These are phyloP conservation scores for Cassiopea andromeda DNA, from an alignment of 30 jellyfish, hydroid and myxozoan species.

Conservation along the genomic window DNA sequence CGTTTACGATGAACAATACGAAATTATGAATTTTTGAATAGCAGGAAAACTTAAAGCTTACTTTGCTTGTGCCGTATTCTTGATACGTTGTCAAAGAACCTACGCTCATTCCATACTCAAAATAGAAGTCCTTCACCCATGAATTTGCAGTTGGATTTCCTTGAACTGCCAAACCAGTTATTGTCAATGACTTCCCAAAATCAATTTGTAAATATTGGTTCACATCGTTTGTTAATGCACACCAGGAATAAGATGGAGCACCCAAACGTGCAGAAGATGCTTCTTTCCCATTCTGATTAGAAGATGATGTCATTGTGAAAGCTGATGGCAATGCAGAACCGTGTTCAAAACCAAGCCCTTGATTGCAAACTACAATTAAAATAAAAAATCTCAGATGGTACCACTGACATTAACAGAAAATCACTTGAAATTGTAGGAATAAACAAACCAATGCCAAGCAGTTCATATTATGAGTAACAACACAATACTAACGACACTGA, in stretches of 20 bases:
- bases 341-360: slow-evolving; percentile 59
- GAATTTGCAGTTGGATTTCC: slow-evolving; percentile 45
- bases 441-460: too few species aligned
- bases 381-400: neutral
- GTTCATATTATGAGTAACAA: too few species aligned
- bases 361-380: slow-evolving; percentile 22
- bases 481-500: too few species aligned
- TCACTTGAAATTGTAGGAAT: too few species aligned
- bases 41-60: neutral
- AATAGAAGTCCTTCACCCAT: slow-evolving; percentile 65
- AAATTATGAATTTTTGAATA: too few species aligned
- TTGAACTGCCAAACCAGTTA: slow-evolving; percentile 70
- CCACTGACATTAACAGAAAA: too few species aligned
- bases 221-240: slow-evolving; percentile 4
- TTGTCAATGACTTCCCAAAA: slow-evolving; percentile 53
- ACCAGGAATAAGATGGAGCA: slow-evolving; percentile 49
- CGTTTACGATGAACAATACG: too few species aligned
- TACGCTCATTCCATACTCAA: slow-evolving; percentile 52
- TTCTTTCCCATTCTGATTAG: neutral
- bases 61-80: slow-evolving; percentile 47
- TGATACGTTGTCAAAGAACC: slow-evolving; percentile 33
- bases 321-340: slow-evolving; percentile 57
- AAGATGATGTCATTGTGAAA: slow-evolving; percentile 48
- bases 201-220: slow-evolving; percentile 51
- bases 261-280: slow-evolving; percentile 40